Evolutionary conservation across 2,888 invertebrate genomes (phyloP).

Genomic region (Lithophane leautieri): DNA sequence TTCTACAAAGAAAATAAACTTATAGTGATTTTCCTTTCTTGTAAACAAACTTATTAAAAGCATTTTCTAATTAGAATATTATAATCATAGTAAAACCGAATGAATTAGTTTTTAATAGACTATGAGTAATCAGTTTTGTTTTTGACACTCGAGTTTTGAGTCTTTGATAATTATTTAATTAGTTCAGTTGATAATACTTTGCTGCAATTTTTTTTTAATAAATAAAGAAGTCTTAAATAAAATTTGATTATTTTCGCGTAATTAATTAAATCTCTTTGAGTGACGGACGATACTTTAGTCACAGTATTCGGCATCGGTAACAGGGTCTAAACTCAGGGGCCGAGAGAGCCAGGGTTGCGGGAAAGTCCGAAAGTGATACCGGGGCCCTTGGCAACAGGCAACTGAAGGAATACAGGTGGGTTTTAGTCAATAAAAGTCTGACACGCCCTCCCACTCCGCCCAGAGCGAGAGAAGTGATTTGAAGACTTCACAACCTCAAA

Average conservation of each 20-base stretch:
- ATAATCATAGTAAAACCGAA: slow-evolving; percentile 23
- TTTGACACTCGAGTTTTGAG: slow-evolving; percentile 36
- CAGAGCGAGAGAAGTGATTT: too few relatives aligned
- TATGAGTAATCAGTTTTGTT: slow-evolving; percentile 35
- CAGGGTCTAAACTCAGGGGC: background rate
- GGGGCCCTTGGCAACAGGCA: too few relatives aligned
- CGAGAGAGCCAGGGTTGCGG: too few relatives aligned
- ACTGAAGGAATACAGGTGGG: too few relatives aligned
- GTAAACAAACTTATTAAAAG: slow-evolving; percentile 42
- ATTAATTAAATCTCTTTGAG: background rate
- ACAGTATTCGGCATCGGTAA: background rate
- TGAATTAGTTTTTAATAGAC: slow-evolving; percentile 33
- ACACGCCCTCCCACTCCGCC: too few relatives aligned
- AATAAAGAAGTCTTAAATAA: background rate
- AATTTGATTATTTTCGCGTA: background rate
- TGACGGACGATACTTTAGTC: too few relatives aligned
- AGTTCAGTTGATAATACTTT: slow-evolving; percentile 2
- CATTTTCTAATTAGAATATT: slow-evolving; percentile 28
- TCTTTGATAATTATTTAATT: slow-evolving; percentile 34
- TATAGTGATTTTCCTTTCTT: slow-evolving; percentile 18
- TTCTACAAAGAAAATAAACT: slow-evolving; percentile 23
- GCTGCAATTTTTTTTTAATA: background rate
- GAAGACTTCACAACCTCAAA: too few relatives aligned
- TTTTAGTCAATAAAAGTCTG: too few relatives aligned
- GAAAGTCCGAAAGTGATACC: too few relatives aligned